Evolutionary conservation across 2,797 vertebrate species (phyloP), one percentile per base, ranked within the genome.

Genomic region (Phylloscopus collybita): DNA sequence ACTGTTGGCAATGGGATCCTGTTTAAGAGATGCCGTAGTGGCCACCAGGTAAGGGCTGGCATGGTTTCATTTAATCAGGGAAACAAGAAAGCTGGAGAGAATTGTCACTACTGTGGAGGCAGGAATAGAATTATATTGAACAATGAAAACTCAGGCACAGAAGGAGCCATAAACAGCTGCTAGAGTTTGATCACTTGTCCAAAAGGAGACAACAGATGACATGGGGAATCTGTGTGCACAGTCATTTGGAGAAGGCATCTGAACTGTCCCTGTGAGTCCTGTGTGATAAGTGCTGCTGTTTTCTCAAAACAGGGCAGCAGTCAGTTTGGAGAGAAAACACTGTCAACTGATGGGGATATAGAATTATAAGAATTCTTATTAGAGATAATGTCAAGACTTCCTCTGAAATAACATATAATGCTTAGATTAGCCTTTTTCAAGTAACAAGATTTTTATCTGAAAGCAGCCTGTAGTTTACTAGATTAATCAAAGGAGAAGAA

Each of bases 221-320:
- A 67, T 62, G 21, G 27, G 9, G 32, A 34, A 50, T 56, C 51
- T 70, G 7, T 53, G 32, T 7, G 36, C 27, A 4, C 1, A 1
- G 27, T 53, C 4, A 5, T 19, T 36, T 56, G n/a, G 22, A 79
- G 51, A 60, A 65, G 10, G 23, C 30, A 27, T 42, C 54, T 72
- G n/a, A 76, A 34, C 45, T 4, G 0, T 16, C 25, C n/a, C 22
- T 17, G 6, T 36, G 36, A 64, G 29, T 11, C 1, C 3, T 19
- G 22, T 54, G 11, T 60, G 29, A 57, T 16, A 49, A 54, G 32
- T 51, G 26, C 27, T 72, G 29, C 10, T 40, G 6, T 40, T 84
- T 57, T 74, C 27, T 38, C 67, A 82, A 88, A 70, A 47, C 19
- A 54, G 23, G 40, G 18, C 44, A 61, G 26, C 36, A 60, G 57